Evolutionary conservation across 2,888 invertebrate genomes (phyloP), one percentile per base, ranked within the genome.

Genomic region (Dicyrtomina minuta): DNA sequence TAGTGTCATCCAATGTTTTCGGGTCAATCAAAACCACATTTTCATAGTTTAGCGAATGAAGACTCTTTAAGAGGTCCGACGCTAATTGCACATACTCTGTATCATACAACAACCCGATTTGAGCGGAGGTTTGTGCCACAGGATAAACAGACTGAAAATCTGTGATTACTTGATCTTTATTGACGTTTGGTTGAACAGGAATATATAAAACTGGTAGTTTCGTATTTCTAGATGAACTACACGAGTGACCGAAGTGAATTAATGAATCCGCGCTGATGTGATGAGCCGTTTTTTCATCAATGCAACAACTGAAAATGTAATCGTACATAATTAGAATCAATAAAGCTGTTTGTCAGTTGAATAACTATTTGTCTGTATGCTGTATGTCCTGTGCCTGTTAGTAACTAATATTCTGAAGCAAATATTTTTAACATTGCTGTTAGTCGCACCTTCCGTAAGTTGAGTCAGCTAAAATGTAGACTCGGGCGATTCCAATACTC

Each of bases 171-270:
- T 80, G 75, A 8, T 83, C 80, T 5, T 86, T 66, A 79, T 90
- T 84, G 12, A 94, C 79, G 0, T 83, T 76, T 44, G 82, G 81
- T 80, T 89, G 88, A 15, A 89, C 88, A 73, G 91, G 87, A 44
- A 93, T 85, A 75, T 88, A 89, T 64, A 89, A 85, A 4, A 92
- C 90, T 0, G 94, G 92, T 66, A 96, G 84, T 64, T 89, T 86
- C 33, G 85, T 80, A 0, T 83, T 84, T 15, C 89, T 88, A 77
- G 86, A 86, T 39, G 92, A 91, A 74, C 93, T 88, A 82, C 98
- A 98, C 0, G 91, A 88, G 79, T 89, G 90, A 0, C 97, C 97
- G 82, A 91, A 97, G 82, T 98, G 97, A 66, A 98, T 87, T 1
- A 97, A 84, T 39, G 90, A 89, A 82, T 96, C 92, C 0, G 91